A percentile compares a stretch with the other conserved stretches of the same genome.
Evolutionary conservation across 1,140 invertebrate species (phyloP).

Genomic region (Ditylenchus dipsaci): DNA sequence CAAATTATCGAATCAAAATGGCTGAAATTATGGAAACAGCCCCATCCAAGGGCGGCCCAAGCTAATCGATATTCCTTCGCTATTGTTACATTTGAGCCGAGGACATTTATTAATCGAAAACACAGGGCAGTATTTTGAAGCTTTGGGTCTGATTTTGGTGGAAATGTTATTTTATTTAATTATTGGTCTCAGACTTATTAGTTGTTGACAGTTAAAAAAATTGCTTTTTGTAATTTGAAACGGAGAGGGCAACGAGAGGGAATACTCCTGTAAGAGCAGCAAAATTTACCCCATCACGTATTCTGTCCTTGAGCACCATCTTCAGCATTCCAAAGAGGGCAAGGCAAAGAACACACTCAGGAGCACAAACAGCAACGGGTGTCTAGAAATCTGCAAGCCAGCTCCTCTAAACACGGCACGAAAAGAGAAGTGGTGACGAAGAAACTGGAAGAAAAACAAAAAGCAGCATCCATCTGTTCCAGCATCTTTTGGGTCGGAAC

Average conservation of each 20-base stretch:
- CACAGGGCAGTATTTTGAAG: not conserved
- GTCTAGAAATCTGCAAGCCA: not conserved
- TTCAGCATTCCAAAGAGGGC: conserved; percentile 1
- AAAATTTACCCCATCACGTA: conserved; percentile 23
- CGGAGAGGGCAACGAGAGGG: too few relatives aligned
- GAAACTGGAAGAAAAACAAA: not conserved
- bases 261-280: not conserved
- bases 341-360: not conserved
- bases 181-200: too few relatives aligned
- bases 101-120: not conserved
- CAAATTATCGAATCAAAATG: too few relatives aligned
- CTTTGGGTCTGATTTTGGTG: too few relatives aligned
- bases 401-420: not conserved
- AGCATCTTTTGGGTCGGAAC: not conserved
- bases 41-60: too few relatives aligned
- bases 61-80: too few relatives aligned
- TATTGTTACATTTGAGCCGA: too few relatives aligned
- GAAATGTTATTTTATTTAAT: too few relatives aligned
- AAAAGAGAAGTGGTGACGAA: not conserved
- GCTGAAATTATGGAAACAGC: too few relatives aligned
- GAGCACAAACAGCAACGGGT: not conserved
- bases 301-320: not conserved
- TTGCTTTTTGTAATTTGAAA: too few relatives aligned
- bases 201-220: too few relatives aligned
- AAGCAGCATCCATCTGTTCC: not conserved